Conservation (phyloP, 2,888 invertebrate genomes). For the Eupeodes luniger region DNA sequence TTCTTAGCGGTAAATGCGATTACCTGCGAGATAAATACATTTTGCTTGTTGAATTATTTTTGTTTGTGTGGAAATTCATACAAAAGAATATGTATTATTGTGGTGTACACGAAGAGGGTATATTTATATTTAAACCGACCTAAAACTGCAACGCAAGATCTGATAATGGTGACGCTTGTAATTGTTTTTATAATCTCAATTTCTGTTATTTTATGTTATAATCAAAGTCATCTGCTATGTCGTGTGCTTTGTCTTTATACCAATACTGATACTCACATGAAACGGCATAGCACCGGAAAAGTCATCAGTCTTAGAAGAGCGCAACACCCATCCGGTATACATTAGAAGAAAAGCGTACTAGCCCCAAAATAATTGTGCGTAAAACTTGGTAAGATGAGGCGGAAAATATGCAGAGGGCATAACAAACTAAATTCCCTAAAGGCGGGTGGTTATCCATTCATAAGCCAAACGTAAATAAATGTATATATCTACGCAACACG, state of each 20-base stretch:
- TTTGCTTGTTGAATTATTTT: constrained; percentile 64
- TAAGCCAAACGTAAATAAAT: background rate
- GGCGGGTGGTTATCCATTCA: constrained; percentile 23
- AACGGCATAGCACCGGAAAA: background rate
- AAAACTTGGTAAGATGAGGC: constrained; percentile 6
- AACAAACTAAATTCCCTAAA: constrained; percentile 3
- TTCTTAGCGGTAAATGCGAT: constrained; percentile 69
- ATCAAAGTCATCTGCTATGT: constrained; percentile 44
- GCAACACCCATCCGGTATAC: background rate
- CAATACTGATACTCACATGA: background rate
- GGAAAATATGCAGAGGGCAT: constrained; percentile 13
- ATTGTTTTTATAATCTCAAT: constrained; percentile 65
- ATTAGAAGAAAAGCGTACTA: background rate
- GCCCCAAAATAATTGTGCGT: constrained; percentile 25
- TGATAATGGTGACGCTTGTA: constrained; percentile 3
- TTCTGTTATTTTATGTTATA: constrained; percentile 62
- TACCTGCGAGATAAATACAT: constrained; percentile 52
- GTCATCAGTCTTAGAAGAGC: background rate
- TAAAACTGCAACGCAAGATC: background rate
- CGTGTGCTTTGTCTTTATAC: background rate
- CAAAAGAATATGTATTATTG: constrained; percentile 11
- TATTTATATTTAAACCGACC: background rate
- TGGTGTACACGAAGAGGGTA: background rate
- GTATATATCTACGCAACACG: background rate
- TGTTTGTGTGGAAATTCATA: background rate